Evolutionary conservation across 2,113 vertebrate species (phyloP), one percentile per base, ranked within the genome.

Genomic region (Blennius ocellaris): DNA sequence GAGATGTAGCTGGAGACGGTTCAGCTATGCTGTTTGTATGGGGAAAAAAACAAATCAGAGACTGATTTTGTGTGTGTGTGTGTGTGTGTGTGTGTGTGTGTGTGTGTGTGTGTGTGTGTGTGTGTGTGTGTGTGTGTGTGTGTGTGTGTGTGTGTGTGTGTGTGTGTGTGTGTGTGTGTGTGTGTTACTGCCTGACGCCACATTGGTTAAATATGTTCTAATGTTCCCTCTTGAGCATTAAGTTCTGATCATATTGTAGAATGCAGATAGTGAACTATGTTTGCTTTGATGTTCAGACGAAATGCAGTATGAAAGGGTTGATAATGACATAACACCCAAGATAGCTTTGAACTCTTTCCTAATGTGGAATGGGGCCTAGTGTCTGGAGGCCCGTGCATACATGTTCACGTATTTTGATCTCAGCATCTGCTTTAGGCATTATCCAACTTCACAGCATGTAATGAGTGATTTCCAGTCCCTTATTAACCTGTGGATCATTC

Each of bases 371-470:
- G 69, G 67, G 81, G 69, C 77, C 73, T 65, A 7, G 82, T 52
- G 84, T 87, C 85, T 85, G 54, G 86, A 85, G 86, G 80, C 73
- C 43, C 6, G 6, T 12, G 50, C 81, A 76, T 78, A 68, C 82
- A 78, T 76, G 81, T 78, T 80, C 61, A 7, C 83, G 84, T 74
- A 81, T 81, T 92, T 89, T 88, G 85, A 92, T 90, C 84, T 88
- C 47, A 6, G 69, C 68, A 65, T 82, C 86, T 63, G 86, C 88
- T 89, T 56, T 57, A 61, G 86, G 85, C 89, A 59, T 75, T 81
- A 89, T 78, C 61, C 61, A 43, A 64, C 83, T 76, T 85, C 84
- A 66, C 81, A 80, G 86, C 67, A 41, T 70, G 67, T 86, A 88
- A 90, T 78, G 80, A 86, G 81, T 21, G 30, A 84, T 84, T 90